Base-by-base conservation (phyloP, 2,113 vertebrate species). In the Origma solitaria region DNA sequence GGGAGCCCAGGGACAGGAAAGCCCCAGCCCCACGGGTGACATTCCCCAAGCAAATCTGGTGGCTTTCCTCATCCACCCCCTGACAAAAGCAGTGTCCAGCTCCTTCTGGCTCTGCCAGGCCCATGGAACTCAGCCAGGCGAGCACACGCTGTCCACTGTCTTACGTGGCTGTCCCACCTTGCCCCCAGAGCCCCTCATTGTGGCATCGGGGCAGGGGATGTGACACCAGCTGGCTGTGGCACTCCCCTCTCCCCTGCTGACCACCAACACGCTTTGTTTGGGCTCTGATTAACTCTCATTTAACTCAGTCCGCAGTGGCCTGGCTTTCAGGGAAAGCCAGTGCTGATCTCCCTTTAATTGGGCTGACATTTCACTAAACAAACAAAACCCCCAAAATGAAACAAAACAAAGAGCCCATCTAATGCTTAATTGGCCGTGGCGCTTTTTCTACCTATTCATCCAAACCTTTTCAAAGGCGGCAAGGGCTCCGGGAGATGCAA, bases 311-410 rank as follows among this genome's bases (percentile, higher is more conserved):
- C 35, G 1, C 57, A 28, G 95, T 6, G 66, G 88, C 93, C 80
- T 92, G 95, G 72, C 87, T 79, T 82, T 62, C 72, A 82, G 76
- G 86, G 35, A 50, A 72, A 57, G 82, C 90, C 57, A 11, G 80
- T 4, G 22, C 87, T 94, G 94, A 93, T 91, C 82, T 95, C 57
- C 2, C 95, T 97, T 95, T 98, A 98, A 98, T 97, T 97, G 96
- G 95, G 79, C 95, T 98, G 97, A 97, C 97, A 98, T 98, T 98
- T 97, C 91, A 44, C 94, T 96, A 97, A 97, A 97, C 96, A 98
- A 98, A 97, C 97, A 98, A 95, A 87, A 96, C 62, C 42, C 96
- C 97, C 79, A 92, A 94, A 80, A 65, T 47, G 93, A 95, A 92
- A 75, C 84, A 92, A 97, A 98, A 97, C 96, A 97, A 96, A 97